These are phyloP conservation scores for Ciconia boyciana DNA, from an alignment of 2,113 vertebrate species.

Conservation along the genomic window DNA sequence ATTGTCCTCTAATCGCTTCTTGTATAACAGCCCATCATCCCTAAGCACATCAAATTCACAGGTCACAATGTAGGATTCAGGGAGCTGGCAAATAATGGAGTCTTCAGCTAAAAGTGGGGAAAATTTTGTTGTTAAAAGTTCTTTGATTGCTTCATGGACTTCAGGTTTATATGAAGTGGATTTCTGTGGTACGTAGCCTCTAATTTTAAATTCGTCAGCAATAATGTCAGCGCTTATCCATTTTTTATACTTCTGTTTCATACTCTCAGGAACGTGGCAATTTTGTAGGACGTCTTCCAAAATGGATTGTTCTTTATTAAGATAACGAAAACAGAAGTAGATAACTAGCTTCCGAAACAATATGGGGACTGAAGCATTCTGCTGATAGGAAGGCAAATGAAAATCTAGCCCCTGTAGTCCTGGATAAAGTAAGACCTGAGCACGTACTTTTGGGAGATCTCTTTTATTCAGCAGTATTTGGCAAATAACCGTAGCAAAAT, in stretches of 20 bases:
- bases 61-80: conserved; percentile 76
- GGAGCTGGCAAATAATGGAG: conserved; percentile 66
- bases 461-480: conserved; percentile 66
- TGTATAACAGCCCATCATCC: conserved; percentile 82
- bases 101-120: conserved; percentile 82
- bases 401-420: conserved; percentile 81
- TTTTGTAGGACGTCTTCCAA: conserved; percentile 67
- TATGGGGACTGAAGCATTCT: conserved; percentile 77
- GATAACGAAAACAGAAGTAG: conserved; percentile 71
- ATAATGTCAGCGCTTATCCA: conserved; percentile 79
- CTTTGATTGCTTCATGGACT: conserved; percentile 66
- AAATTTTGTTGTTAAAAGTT: conserved; percentile 41
- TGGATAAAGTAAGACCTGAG: conserved; percentile 84
- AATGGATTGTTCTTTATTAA: conserved; percentile 65
- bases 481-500: conserved; percentile 72
- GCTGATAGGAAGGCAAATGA: conserved; percentile 83
- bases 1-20: conserved; percentile 80
- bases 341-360: conserved; percentile 53
- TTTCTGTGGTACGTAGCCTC: not conserved
- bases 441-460: conserved; percentile 77
- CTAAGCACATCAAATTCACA: conserved; percentile 85
- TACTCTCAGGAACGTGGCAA: conserved; percentile 70
- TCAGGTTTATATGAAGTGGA: conserved; percentile 51
- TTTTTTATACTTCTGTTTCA: conserved; percentile 69
- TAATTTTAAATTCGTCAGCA: conserved; percentile 70